A percentile compares a stretch with the other conserved stretches of the same genome.
Conservation (phyloP, 2,888 invertebrate species). For the Pterobdella sp. region DNA sequence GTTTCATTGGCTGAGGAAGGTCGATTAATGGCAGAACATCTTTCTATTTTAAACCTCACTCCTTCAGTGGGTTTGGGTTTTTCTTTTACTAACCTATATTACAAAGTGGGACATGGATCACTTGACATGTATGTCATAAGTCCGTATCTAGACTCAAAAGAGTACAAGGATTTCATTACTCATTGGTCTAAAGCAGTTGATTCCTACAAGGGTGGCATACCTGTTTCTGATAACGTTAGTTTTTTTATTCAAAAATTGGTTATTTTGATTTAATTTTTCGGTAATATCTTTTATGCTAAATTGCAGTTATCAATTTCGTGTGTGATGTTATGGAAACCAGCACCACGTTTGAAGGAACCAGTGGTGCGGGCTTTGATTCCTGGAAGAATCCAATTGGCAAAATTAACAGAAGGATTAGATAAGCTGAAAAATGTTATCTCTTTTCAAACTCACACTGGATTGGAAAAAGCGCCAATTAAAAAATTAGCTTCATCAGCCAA, state of each 20-base stretch:
- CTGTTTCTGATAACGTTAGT: constrained; percentile 15
- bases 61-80: constrained; percentile 12
- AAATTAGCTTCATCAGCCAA: background rate
- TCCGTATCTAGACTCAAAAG: constrained; percentile 25
- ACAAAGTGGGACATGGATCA: constrained; percentile 30
- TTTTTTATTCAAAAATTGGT: background rate
- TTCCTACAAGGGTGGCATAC: constrained; percentile 26
- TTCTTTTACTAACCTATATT: constrained; percentile 25
- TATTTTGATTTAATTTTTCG: background rate
- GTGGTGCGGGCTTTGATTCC: constrained; percentile 25
- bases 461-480: background rate
- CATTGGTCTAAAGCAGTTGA: constrained; percentile 28
- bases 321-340: constrained; percentile 29
- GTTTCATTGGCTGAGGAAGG: constrained; percentile 31
- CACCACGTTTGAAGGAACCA: constrained; percentile 18
- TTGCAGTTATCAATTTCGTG: constrained; percentile 21
- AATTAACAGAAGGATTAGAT: constrained; percentile 27
- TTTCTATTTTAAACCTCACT: constrained; percentile 22
- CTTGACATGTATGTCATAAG: constrained; percentile 28
- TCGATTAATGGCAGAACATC: constrained; percentile 24
- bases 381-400: constrained; percentile 14
- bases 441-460: constrained; percentile 21
- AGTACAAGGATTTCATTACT: constrained; percentile 24
- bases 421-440: constrained; percentile 25
- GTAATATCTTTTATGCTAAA: background rate